Percentiles rank a stretch among this genome's conserved stretches.
Conservation (phyloP, 2,113 vertebrate species). For the Pteronura brasiliensis region DNA sequence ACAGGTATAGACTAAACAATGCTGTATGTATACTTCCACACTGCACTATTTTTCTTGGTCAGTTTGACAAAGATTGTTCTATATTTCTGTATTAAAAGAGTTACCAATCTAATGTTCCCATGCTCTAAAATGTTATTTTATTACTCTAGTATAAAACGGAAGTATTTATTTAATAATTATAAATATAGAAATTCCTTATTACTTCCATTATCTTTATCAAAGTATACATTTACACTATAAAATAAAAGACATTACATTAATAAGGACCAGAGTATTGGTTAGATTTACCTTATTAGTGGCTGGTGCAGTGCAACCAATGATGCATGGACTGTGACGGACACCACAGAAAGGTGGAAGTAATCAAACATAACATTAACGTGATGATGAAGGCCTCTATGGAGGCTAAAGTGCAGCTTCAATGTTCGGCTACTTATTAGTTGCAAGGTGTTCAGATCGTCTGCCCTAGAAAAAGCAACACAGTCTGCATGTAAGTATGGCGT, state of each 20-base stretch:
- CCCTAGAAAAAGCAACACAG: slow-evolving; percentile 81
- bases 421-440: slow-evolving; percentile 97
- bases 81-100: slow-evolving; percentile 5
- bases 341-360: slow-evolving; percentile 98
- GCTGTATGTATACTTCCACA: neutral
- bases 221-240: neutral
- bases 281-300: slow-evolving; percentile 94
- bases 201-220: slow-evolving; percentile 20
- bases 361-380: slow-evolving; percentile 99
- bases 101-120: neutral
- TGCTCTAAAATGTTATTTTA: slow-evolving; percentile 27
- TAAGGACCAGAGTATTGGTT: neutral
- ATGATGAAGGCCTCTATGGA: slow-evolving; percentile 96
- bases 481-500: slow-evolving; percentile 22
- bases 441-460: slow-evolving; percentile 91
- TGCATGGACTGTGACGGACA: slow-evolving; percentile 94
- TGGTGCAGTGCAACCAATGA: slow-evolving; percentile 98
- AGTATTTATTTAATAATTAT: slow-evolving; percentile 13
- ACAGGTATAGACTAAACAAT: neutral
- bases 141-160: slow-evolving; percentile 22
- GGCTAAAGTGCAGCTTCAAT: slow-evolving; percentile 97
- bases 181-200: neutral
- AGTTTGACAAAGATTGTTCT: neutral
- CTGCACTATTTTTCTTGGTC: neutral
- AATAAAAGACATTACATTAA: neutral